Base-by-base conservation (phyloP, 2,797 vertebrate species). In the Anomalospiza imberbis region DNA sequence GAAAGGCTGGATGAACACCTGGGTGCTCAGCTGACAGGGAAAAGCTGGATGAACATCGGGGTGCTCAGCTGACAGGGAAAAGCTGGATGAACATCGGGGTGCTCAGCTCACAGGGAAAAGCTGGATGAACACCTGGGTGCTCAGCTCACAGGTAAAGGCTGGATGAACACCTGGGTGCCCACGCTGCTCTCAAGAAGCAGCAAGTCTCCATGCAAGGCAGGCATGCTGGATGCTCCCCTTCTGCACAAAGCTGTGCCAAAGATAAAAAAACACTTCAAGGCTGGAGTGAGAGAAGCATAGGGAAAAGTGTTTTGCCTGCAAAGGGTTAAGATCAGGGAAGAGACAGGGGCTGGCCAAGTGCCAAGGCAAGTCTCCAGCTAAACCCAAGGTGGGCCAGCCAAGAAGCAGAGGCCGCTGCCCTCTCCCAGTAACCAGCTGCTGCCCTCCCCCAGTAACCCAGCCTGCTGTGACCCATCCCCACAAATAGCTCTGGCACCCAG, bases 361-460 rank as follows among this genome's bases (percentile, higher is more conserved):
- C 91, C 96, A 97, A 94, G 62, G 44, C 57, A 77, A 84, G 87
- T 71, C 92, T 93, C 65, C 87, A 81, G 85, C 77, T 67, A 71
- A 74, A 54, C 3, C 34, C 72, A 80, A 77, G 88, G 74, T 89
- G 89, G 86, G 75, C 86, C 89, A 82, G 91, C 77, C 93, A 94
- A 85, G 85, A 94, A 91, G 75, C 91, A 92, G 85, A 77, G 82
- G 90, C 85, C 95, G 85, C 79, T 77, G 76, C 55, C 82, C 88
- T 90, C 88, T 73, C 83, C 85, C 74, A 90, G 80, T 90, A 72
- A 90, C 88, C 88, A 90, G 91, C 85, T 96, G 87, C 76, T 74
- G 70, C n/a, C 51, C 91, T 87, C 88, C 65, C 80, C 88, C 82
- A 84, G 88, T 53, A 66, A 94, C 85, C 76, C 66, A 70, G 85